Evolutionary conservation across 2,888 invertebrate genomes (phyloP).

Genomic region (Ophion obscuratus): DNA sequence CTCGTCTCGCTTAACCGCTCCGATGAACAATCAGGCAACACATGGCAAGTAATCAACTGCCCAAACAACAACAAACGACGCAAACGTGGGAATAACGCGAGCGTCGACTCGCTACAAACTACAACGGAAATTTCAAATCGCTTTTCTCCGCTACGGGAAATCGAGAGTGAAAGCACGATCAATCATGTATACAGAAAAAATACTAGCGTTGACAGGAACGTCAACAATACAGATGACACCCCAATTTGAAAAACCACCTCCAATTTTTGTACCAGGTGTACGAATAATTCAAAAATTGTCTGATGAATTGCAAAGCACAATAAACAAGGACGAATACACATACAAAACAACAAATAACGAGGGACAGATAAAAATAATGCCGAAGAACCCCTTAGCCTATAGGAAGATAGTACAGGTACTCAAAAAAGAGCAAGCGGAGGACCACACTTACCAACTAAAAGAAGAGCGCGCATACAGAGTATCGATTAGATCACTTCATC

Average conservation of each 20-base stretch:
- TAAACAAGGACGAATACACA: slow-evolving; percentile 24
- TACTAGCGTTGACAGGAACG: not conserved
- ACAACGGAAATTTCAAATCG: slow-evolving; percentile 6
- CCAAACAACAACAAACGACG: slow-evolving; percentile 34
- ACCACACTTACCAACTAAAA: no score
- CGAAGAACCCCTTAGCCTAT: not conserved
- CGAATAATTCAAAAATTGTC: slow-evolving; percentile 19
- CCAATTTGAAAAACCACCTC: slow-evolving; percentile 1
- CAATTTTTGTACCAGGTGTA: slow-evolving; percentile 32
- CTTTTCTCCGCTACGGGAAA: slow-evolving; percentile 12
- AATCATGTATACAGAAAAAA: not conserved
- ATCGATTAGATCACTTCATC: no score
- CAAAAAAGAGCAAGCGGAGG: no score
- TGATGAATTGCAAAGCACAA: slow-evolving; percentile 15
- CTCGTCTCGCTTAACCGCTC: slow-evolving; percentile 10
- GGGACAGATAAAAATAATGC: slow-evolving; percentile 33
- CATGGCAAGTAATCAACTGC: slow-evolving; percentile 30
- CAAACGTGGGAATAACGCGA: slow-evolving; percentile 25
- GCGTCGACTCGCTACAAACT: slow-evolving; percentile 8
- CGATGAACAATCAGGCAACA: slow-evolving; percentile 1
- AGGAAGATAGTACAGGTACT: no score
- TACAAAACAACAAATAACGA: slow-evolving; percentile 38
- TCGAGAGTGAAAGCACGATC: not conserved
- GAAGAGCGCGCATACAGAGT: no score
- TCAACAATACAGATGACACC: not conserved